Conservation (phyloP, 2,113 vertebrate species). For the Puma concolor region DNA sequence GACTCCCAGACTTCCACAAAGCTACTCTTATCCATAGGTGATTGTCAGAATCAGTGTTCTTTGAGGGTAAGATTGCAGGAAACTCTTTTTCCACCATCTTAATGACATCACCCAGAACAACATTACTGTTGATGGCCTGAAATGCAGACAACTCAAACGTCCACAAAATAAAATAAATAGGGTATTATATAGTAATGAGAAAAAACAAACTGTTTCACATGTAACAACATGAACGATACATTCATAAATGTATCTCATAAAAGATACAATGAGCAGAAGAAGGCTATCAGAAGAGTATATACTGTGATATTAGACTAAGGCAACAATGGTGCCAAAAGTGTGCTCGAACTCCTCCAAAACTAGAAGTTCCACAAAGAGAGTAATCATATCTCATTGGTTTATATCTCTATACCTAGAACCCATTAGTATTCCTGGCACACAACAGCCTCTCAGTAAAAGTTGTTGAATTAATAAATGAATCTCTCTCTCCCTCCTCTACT, state of each 20-base stretch:
- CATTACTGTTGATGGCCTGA: neutral
- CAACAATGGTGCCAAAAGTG: neutral
- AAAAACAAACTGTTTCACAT: neutral
- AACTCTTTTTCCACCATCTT: neutral
- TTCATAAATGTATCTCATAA: neutral
- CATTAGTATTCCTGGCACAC: neutral
- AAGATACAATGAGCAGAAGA: neutral
- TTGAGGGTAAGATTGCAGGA: neutral
- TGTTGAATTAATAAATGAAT: neutral
- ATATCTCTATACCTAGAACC: neutral
- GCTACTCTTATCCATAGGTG: too few species aligned
- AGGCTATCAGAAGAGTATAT: neutral
- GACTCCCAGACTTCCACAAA: neutral
- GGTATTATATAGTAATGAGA: neutral
- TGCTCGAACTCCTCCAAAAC: neutral
- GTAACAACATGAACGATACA: neutral
- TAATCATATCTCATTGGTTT: neutral
- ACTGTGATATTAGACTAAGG: neutral
- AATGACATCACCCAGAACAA: neutral
- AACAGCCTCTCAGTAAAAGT: neutral
- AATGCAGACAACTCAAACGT: neutral
- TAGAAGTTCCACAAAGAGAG: neutral
- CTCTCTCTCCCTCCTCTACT: neutral
- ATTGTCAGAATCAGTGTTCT: neutral
- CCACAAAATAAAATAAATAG: neutral